These are phyloP conservation scores for Drosophila lutescens DNA, from an alignment of 2,888 invertebrate species.

Conservation along the genomic window DNA sequence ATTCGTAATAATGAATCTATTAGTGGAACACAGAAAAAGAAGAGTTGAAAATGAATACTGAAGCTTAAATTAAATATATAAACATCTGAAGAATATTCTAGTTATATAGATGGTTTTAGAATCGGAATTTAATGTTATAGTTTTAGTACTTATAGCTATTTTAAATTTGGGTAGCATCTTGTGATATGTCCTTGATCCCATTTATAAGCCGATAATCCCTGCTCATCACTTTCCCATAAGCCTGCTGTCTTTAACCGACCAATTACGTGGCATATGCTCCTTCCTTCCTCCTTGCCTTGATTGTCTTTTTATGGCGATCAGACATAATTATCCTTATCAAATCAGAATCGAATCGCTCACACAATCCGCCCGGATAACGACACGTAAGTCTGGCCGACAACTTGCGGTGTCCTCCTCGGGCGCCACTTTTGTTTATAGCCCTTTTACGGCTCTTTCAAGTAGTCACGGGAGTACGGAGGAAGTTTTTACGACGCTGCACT, in stretches of 20 bases:
- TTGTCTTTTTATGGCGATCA: slow-evolving; percentile 45
- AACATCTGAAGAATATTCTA: too few relatives aligned
- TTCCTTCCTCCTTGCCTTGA: slow-evolving; percentile 17
- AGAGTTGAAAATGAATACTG: too few relatives aligned
- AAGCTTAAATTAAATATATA: too few relatives aligned
- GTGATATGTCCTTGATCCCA: not conserved
- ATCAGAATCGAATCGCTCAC: slow-evolving; percentile 62
- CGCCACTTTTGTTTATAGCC: slow-evolving; percentile 75
- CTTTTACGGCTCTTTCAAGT: slow-evolving; percentile 74
- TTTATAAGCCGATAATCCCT: not conserved
- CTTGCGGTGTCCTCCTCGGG: slow-evolving; percentile 33
- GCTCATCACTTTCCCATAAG: not conserved
- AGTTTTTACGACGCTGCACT: slow-evolving; percentile 77
- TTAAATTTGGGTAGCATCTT: too few relatives aligned
- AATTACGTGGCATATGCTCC: slow-evolving; percentile 42
- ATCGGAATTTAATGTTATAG: too few relatives aligned
- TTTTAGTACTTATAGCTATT: too few relatives aligned
- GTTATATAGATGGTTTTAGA: too few relatives aligned
- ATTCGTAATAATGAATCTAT: too few relatives aligned
- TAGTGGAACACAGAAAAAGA: too few relatives aligned
- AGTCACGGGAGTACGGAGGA: slow-evolving; percentile 53
- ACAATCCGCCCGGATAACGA: slow-evolving; percentile 38
- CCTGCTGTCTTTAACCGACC: not conserved
- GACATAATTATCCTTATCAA: slow-evolving; percentile 61
- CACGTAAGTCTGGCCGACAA: slow-evolving; percentile 46